These are phyloP conservation scores for Pteropus alecto DNA, from an alignment of 2,113 vertebrate genomes.

Conservation along the genomic window DNA sequence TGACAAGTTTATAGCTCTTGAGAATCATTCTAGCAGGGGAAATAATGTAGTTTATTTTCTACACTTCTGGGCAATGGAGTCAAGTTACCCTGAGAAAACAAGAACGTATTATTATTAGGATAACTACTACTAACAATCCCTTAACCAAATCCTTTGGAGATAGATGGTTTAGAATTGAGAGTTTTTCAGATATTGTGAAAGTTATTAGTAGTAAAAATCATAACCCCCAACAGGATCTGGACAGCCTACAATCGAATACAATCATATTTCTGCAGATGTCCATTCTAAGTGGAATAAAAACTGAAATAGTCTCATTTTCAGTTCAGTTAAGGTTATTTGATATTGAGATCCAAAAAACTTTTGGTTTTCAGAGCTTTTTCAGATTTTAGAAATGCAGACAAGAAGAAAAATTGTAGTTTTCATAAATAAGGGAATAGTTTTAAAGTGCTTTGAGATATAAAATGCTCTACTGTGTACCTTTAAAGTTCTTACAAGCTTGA, in stretches of 20 bases:
- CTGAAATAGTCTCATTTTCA: background rate
- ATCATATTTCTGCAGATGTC: background rate
- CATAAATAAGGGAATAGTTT: background rate
- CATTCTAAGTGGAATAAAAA: conserved; percentile 4
- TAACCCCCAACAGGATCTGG: background rate
- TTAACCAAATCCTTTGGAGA: background rate
- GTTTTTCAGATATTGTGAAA: conserved; percentile 5
- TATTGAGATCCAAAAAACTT: background rate
- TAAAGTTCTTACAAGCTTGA: background rate
- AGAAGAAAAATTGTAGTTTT: background rate
- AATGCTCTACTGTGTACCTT: background rate
- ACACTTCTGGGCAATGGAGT: background rate
- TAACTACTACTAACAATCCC: background rate
- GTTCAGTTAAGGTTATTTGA: conserved; percentile 6
- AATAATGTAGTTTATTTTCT: background rate
- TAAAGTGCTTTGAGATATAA: background rate
- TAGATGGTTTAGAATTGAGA: background rate
- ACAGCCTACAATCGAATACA: background rate
- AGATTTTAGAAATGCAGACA: conserved; percentile 29
- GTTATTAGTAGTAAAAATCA: background rate
- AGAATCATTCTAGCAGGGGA: background rate
- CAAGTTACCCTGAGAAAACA: conserved; percentile 13
- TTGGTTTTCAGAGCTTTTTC: background rate
- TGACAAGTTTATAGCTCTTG: background rate
- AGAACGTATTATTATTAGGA: background rate